Conservation (phyloP, 2,113 vertebrate species). For the Dipodomys ordii region DNA sequence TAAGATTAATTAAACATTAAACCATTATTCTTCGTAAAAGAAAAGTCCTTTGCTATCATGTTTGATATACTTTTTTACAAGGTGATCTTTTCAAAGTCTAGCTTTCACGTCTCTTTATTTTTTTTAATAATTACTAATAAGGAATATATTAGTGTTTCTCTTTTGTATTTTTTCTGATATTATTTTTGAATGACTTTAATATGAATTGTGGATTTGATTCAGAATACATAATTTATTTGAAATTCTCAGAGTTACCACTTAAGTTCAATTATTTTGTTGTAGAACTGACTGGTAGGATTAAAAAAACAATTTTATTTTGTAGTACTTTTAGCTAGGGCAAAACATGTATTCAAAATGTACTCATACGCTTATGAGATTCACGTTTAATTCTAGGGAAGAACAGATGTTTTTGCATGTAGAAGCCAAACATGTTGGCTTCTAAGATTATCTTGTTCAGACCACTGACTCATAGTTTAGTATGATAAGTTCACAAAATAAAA, state of each 20-base stretch:
- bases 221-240: conserved; percentile 77
- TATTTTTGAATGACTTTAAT: conserved; percentile 74
- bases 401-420: conserved; percentile 72
- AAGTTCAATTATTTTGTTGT: conserved; percentile 79
- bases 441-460: conserved; percentile 75
- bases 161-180: conserved; percentile 60
- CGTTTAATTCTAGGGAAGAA: conserved; percentile 15
- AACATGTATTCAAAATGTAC: neutral
- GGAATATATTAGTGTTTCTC: conserved; percentile 60
- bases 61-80: conserved; percentile 85
- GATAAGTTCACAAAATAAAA: conserved; percentile 42
- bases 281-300: conserved; percentile 53
- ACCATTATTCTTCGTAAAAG: conserved; percentile 87
- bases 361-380: neutral
- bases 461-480: conserved; percentile 71
- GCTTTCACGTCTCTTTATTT: conserved; percentile 49
- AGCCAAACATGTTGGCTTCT: conserved; percentile 74
- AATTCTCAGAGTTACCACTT: conserved; percentile 71
- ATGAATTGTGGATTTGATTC: conserved; percentile 78
- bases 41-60: conserved; percentile 82
- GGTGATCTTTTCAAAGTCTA: conserved; percentile 82
- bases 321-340: neutral
- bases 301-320: conserved; percentile 56
- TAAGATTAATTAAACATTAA: conserved; percentile 91
- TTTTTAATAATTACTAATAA: conserved; percentile 79